Base-by-base conservation (phyloP, 1,140 invertebrate species). In the Leptoteleia sp. region DNA sequence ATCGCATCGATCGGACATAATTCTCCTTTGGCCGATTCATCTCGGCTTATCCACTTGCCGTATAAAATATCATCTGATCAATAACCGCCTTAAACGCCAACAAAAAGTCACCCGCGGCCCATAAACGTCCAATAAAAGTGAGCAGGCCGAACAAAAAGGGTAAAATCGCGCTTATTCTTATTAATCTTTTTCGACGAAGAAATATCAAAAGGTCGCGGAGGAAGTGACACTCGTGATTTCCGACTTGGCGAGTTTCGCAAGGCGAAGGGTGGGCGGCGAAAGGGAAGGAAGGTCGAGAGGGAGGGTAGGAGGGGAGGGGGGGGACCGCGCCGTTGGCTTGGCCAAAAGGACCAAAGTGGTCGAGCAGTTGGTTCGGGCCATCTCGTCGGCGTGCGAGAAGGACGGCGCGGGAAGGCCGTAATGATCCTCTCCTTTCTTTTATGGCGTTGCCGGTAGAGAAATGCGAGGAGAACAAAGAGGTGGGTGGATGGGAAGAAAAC, bases 351-450 rank as follows among this genome's bases (percentile, higher is more conserved):
- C 76, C 47, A 76, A 79, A 76, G 50, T 52, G 55, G 62, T 72
- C 72, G 59, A 59, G 62, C 45, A 67, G 71, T 75, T 75, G 50
- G 71, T n/a, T 54, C 50, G 67, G 62, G 47, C 57, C 61, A 55
- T 52, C 73, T 78, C 61, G 78, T 76, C 77, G 61, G 52, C 38
- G 61, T 43, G 62, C 43, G 31, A 67, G 54, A 67, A 38, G 29
- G 62, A 67, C 29, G 16, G 16, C 25, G 40, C 17, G 54, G 68
- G 19, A 52, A 72, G 29, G 52, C 75, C 55, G 64, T 81, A 82
- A 81, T 77, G 79, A 81, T 80, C 61, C 64, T 79, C 67, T 77
- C 57, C 57, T 76, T 75, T 73, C 59, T 76, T 57, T 65, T 52
- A 59, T 33, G 65, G 50, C 54, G 50, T 42, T 38, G 48, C 31